Base-by-base conservation (phyloP, 2,888 invertebrate genomes). In the Drosophila mayaguana region DNA sequence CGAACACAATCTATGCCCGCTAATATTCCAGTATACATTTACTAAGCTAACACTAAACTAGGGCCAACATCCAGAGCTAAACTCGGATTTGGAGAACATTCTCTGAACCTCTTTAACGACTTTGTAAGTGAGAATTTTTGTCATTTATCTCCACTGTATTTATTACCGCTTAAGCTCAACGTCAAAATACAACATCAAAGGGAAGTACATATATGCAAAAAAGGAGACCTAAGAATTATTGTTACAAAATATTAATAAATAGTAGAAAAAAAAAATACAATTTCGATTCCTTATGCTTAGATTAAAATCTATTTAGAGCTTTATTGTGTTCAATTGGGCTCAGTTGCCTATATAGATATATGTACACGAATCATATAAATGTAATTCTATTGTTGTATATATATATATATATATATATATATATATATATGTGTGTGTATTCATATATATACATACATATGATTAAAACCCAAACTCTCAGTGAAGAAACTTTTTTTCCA, bases 321-420 rank as follows among this genome's bases (percentile, higher is more conserved):
- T 83, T 83, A 87, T 88, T 89, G 83, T 88, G 83, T 83, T 83
- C 83, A 83, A 78, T 57, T 50, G 55, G 69, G 70, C 34, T 25
- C 36, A 42, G 45, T 42, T 53, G 70, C 61, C 63, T 14, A 55
- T 28, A 42, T 45, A 42, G 18, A 59, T 25, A 73, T 8, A 28
- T 32, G 11, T 1, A 28, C 59, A 56, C 43, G 18, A 59, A 20
- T 67, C 51, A 60, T 42, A 56, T 69, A 20, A 56, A 63, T 68
- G 56, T 73, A 75, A n/a, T 67, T 66, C 53, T 48, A 28, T 32
- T 61, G 63, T 73, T 80, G 60, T 70, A 48, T 63, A 42, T 38
- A 12, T 12, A 45, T 25, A 40, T 57, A 34, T 51, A 51, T 32
- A 32, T 20, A 36, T 57, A 40, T 42, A 40, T 28, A 40, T 45